Percentiles rank a stretch among this genome's conserved stretches.
Conservation (phyloP, 2,113 vertebrate genomes). For the Rhea pennata region DNA sequence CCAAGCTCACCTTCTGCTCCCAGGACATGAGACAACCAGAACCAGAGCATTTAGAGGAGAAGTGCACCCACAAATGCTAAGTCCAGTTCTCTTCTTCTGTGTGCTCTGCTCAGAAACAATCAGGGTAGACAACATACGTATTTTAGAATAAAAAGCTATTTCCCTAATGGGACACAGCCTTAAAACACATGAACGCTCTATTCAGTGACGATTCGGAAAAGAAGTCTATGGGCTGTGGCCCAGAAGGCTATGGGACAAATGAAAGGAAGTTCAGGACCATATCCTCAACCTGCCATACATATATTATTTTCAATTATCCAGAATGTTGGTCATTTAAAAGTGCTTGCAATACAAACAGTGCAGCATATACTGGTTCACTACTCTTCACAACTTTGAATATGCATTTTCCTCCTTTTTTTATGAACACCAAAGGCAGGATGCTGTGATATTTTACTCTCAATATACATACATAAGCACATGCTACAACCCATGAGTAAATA, state of each 20-base stretch:
- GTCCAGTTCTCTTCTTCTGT: neutral
- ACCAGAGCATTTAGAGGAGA: neutral
- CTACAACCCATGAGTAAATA: fast-evolving
- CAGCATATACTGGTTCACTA: neutral
- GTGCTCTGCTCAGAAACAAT: neutral
- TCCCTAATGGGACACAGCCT: too few relatives aligned
- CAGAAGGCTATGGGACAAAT: neutral
- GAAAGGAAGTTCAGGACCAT: neutral
- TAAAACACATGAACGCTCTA: neutral
- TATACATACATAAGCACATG: fast-evolving
- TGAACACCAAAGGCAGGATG: neutral
- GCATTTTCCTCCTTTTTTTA: neutral
- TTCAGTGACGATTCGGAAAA: neutral
- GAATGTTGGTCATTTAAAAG: neutral
- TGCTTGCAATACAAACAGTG: neutral
- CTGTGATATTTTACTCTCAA: neutral
- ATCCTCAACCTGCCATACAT: neutral
- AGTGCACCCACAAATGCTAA: neutral
- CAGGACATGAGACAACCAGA: neutral
- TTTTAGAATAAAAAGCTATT: neutral
- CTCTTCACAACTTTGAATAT: neutral
- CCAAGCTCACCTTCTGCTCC: neutral
- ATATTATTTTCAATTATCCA: too few relatives aligned
- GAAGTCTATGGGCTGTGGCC: too few relatives aligned
- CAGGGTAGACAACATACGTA: neutral